Base-by-base conservation (phyloP, 2,888 invertebrate genomes). In the Marasmarcha lunaedactyla region DNA sequence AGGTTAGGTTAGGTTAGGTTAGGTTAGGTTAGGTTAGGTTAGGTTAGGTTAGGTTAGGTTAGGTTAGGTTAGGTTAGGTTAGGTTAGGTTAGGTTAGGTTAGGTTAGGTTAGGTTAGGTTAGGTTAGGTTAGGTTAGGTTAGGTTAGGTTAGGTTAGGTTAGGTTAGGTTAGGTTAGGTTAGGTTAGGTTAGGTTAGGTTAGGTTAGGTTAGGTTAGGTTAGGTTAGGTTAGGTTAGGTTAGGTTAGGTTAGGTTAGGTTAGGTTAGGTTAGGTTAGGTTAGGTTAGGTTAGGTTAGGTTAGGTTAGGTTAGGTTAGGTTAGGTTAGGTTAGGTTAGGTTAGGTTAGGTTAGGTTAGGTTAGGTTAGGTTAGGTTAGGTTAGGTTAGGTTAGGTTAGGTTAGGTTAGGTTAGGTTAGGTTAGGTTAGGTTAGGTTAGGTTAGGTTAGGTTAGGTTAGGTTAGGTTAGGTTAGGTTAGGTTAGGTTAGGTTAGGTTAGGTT, bases 301-400 rank as follows among this genome's bases (percentile, higher is more conserved):
- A 38, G 38, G 38, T 38, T 38, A 38, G 38, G 38, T 38, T 38
- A 38, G 38, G 44, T 44, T 44, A 42, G 46, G 46, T 44, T 46
- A 46, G 46, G 46, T 44, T 46, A 44, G 46, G 45, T 47, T 45
- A 43, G 47, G 45, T 47, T 44, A 41, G 44, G 41, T 44, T 41
- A 39, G 34, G 37, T 35, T 43, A 15, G 30, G 30, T 30, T 30
- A 30, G 30, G 30, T 30, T 4, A 7, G 4, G 30, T 4, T 30
- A 30, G 30, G 30, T 30, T 30, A 33, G 42, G 42, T 42, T 42
- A 42, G 42, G 42, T 42, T 39, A 39, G 38, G 39, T 40, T 42
- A 45, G 42, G 41, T 44, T 44, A 39, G 43, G 43, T 42, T 43
- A 39, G 43, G 43, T 45, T 42, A 45, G 43, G 43, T 45, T 43